Evolutionary conservation across 2,797 vertebrate genomes (phyloP).

Genomic region (Coluber constrictor): DNA sequence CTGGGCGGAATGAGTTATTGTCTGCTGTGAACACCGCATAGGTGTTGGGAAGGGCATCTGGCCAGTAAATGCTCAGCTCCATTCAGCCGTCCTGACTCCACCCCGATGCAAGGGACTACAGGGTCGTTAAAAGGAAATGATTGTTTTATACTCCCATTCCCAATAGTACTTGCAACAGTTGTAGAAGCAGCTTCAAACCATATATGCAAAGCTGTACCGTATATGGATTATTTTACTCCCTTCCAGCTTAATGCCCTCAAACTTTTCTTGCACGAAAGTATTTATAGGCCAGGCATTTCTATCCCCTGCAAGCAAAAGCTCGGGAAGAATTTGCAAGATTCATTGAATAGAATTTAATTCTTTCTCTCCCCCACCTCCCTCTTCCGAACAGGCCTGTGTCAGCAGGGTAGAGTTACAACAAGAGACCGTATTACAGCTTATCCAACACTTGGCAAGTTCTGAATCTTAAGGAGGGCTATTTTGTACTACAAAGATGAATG

Average conservation of each 20-base stretch:
- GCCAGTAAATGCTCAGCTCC: neutral
- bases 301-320: conserved; percentile 42
- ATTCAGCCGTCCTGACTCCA: neutral
- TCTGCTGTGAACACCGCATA: neutral
- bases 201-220: conserved; percentile 20
- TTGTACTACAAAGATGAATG: conserved; percentile 58
- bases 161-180: neutral
- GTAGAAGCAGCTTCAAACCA: conserved; percentile 5
- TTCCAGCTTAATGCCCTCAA: conserved; percentile 19
- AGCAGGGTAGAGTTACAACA: conserved; percentile 61
- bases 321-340: conserved; percentile 52
- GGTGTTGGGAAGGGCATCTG: neutral
- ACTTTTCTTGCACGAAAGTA: conserved; percentile 24
- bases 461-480: conserved; percentile 63
- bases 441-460: conserved; percentile 67
- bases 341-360: conserved; percentile 59
- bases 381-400: conserved; percentile 62
- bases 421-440: conserved; percentile 68
- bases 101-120: neutral
- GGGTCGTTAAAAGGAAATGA: neutral
- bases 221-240: neutral
- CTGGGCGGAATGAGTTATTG: neutral
- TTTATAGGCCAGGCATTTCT: conserved; percentile 37
- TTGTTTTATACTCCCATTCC: neutral
- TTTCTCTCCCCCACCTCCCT: conserved; percentile 35